Evolutionary conservation across 2,797 vertebrate genomes (phyloP).

Genomic region (Ataeniobius toweri): DNA sequence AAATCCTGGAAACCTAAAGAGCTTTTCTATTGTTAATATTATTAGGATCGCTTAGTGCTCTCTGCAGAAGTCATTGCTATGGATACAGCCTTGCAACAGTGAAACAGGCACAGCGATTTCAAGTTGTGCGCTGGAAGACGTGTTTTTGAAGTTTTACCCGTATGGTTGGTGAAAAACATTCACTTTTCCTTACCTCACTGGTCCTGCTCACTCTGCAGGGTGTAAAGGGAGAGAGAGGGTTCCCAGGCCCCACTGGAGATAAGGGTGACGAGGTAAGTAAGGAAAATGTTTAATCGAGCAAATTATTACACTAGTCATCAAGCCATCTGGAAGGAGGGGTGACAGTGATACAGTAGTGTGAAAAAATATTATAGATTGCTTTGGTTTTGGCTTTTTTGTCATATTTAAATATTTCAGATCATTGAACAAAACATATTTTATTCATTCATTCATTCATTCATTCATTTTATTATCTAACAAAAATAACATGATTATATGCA

Average conservation of each 20-base stretch:
- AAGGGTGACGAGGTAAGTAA: conserved; percentile 94
- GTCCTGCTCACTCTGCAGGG: conserved; percentile 81
- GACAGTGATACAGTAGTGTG: conserved; percentile 38
- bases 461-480: too few species aligned
- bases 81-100: conserved; percentile 61
- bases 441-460: too few species aligned
- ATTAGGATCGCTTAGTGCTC: conserved; percentile 39
- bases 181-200: conserved; percentile 22
- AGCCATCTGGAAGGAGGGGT: conserved; percentile 29
- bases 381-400: too few species aligned
- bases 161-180: conserved; percentile 43
- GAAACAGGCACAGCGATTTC: conserved; percentile 47
- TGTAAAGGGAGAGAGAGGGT: conserved; percentile 95
- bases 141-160: conserved; percentile 58
- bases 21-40: conserved; percentile 46
- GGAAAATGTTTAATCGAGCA: conserved; percentile 39
- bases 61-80: conserved; percentile 64
- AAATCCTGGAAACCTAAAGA: conserved; percentile 45
- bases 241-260: conserved; percentile 89
- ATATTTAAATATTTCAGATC: too few species aligned
- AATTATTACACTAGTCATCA: conserved; percentile 46
- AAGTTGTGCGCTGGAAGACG: conserved; percentile 41
- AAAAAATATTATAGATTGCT: too few species aligned
- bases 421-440: too few species aligned
- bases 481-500: too few species aligned